phyloP scores from a whole-genome alignment of 2,888 invertebrate species.

The Chymomyza procnemis region DNA sequence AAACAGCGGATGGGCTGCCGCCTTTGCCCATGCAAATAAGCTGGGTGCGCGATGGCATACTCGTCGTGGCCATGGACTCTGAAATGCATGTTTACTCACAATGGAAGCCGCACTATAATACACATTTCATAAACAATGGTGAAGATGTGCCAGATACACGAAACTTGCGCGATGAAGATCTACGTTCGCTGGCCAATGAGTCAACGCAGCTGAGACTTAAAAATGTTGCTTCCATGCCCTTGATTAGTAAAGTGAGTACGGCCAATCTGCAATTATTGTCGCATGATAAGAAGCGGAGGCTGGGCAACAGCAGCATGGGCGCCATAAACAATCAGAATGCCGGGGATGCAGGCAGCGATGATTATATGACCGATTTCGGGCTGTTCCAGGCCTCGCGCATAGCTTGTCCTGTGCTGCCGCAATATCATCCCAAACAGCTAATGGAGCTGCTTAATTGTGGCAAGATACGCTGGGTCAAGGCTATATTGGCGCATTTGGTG shows the following conservation, averaged over 20 bases:
- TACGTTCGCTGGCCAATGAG: conserved; percentile 83
- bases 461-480: conserved; percentile 98
- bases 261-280: conserved; percentile 90
- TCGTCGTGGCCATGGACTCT: conserved; percentile 99
- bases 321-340: conserved; percentile 50
- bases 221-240: conserved; percentile 88
- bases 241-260: conserved; percentile 89
- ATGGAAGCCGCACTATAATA: conserved; percentile 86
- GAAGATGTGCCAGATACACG: conserved; percentile 87
- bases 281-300: conserved; percentile 83
- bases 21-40: conserved; percentile 99
- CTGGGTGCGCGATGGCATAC: conserved; percentile 98
- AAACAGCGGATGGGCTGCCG: conserved; percentile 96
- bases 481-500: conserved; percentile 97
- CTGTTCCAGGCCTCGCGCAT: conserved; percentile 98
- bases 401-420: conserved; percentile 97
- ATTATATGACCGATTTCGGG: conserved; percentile 95
- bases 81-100: conserved; percentile 99
- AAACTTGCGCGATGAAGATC: conserved; percentile 85
- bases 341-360: conserved; percentile 79
- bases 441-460: conserved; percentile 99
- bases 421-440: conserved; percentile 99
- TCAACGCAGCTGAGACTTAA: conserved; percentile 84
- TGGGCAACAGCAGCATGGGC: conserved; percentile 79
- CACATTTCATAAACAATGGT: conserved; percentile 81